Percentiles rank a stretch among this genome's conserved stretches.
phyloP scores from a whole-genome alignment of 2,113 vertebrate genomes.

The Beaufortia kweichowensis region DNA sequence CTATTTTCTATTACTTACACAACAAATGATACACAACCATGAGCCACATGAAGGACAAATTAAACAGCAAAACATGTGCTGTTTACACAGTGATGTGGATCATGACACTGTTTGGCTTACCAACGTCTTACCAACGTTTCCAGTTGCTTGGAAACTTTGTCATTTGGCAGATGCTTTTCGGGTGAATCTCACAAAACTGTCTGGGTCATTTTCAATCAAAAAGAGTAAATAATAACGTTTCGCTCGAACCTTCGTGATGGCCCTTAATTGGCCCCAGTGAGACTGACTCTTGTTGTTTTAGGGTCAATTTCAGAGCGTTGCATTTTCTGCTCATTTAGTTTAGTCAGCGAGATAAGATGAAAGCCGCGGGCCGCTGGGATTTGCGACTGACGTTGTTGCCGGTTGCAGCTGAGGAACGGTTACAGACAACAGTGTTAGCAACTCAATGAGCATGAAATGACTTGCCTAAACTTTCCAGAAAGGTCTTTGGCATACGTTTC shows the following conservation, averaged over 20 bases:
- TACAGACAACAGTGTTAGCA: conserved; percentile 2
- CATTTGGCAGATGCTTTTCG: background rate
- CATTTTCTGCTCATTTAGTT: conserved; percentile 25
- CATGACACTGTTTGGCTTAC: too few relatives aligned
- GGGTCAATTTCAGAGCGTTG: background rate
- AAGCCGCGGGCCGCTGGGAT: background rate
- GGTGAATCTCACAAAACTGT: background rate
- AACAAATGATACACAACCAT: too few relatives aligned
- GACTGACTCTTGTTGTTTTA: conserved; percentile 1
- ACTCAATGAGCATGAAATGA: background rate
- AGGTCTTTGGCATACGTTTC: background rate
- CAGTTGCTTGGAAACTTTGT: background rate
- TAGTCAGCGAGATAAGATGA: conserved; percentile 25
- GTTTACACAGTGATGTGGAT: too few relatives aligned
- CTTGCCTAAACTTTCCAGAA: conserved; percentile 3
- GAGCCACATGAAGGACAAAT: too few relatives aligned
- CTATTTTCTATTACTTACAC: too few relatives aligned
- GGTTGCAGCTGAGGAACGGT: too few relatives aligned
- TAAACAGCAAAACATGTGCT: too few relatives aligned
- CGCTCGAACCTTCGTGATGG: too few relatives aligned
- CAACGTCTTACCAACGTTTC: too few relatives aligned
- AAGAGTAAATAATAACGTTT: too few relatives aligned
- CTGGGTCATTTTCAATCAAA: background rate
- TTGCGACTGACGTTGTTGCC: background rate
- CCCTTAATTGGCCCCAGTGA: background rate